Evolutionary conservation across 2,888 invertebrate species (phyloP).

Genomic region (Cheilosia urbana): DNA sequence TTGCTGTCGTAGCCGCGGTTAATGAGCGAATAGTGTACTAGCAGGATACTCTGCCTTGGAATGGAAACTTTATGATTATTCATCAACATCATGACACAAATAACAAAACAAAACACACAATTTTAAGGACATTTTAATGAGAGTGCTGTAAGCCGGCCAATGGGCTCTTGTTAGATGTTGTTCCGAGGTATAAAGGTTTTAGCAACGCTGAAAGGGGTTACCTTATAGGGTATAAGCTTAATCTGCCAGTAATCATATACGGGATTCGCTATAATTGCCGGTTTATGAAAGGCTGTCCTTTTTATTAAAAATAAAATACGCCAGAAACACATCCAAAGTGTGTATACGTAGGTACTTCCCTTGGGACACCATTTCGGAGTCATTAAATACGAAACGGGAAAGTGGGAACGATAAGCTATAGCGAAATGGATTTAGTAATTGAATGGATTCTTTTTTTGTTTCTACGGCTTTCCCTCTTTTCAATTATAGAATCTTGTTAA

Average conservation of each 20-base stretch:
- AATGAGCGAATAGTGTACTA: conserved; percentile 57
- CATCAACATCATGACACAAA: conserved; percentile 45
- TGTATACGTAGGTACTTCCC: too few species aligned
- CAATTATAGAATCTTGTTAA: conserved; percentile 6
- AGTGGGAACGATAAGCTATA: not conserved
- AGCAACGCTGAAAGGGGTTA: conserved; percentile 19
- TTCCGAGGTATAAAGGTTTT: conserved; percentile 36
- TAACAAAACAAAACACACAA: conserved; percentile 13
- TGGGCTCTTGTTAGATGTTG: not conserved
- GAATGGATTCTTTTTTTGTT: not conserved
- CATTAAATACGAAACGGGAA: not conserved
- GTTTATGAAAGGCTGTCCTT: not conserved
- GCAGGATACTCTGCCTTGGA: conserved; percentile 21
- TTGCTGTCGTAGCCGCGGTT: conserved; percentile 30
- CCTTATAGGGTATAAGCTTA: not conserved
- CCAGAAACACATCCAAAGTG: too few species aligned
- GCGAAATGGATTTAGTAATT: not conserved
- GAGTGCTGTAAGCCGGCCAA: conserved; percentile 37
- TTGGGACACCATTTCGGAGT: not conserved
- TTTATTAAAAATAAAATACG: not conserved
- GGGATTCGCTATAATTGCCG: conserved; percentile 38
- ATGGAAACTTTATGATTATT: conserved; percentile 71
- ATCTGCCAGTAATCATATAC: too few species aligned
- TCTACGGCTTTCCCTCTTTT: not conserved
- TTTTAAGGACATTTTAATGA: conserved; percentile 69